Base-by-base conservation (phyloP, 2,797 vertebrate species). In the Enteromius fasciolatus region DNA sequence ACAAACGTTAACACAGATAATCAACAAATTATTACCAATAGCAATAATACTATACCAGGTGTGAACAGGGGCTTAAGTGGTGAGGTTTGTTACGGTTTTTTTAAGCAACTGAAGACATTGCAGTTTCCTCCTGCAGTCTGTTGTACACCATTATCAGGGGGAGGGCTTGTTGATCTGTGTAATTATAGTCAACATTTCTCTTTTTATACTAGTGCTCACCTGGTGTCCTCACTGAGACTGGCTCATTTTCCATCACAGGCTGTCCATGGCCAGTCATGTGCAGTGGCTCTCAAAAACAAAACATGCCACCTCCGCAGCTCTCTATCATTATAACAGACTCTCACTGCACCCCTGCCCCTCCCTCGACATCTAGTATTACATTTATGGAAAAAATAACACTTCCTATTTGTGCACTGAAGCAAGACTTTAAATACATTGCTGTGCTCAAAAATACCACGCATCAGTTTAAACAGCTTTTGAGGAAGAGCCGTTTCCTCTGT, bases 401-500 rank as follows among this genome's bases (percentile, higher is more conserved):
- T 77, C 87, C 87, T 87, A 87, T 88, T 85, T 88, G 82, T 84
- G 79, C 81, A 75, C 57, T 67, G 85, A 83, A 85, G 83, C 87
- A 82, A 82, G 78, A 80, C 81, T 79, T 87, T 84, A 81, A 63
- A 61, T 84, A 83, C 76, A 75, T 83, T 72, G 31, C 64, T 78
- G 78, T 52, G n/a, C 66, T 81, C 82, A 85, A 83, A 85, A 86
- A 85, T 83, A 82, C 77, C 74, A 85, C 77, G 11, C 78, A 87
- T 72, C 63, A 87, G 88, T 91, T 93, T 88, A 81, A 91, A 91
- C 86, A 87, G 85, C 87, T 66, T 79, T 92, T 88, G 91, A 93
- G 93, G 93, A 95, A 94, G 93, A 91, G 88, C 85, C 84, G 89
- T 92, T 94, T 95, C 92, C 93, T 92, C 88, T 91, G 86, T 90